These are phyloP conservation scores for Struthio camelus DNA, from an alignment of 2,113 vertebrate species.

Conservation along the genomic window DNA sequence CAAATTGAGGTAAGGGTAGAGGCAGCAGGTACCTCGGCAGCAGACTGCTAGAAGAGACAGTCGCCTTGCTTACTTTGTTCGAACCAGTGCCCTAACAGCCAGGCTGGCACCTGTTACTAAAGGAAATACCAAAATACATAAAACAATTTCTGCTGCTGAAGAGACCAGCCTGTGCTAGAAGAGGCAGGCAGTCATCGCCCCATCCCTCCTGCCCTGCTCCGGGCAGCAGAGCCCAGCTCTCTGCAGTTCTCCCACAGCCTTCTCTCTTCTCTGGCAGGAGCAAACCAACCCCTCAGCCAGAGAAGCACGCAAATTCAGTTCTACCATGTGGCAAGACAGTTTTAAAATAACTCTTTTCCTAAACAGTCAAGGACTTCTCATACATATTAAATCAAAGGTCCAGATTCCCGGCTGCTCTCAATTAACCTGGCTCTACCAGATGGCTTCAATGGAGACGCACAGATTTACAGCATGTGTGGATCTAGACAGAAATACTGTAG, in stretches of 20 bases:
- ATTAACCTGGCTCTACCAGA: neutral
- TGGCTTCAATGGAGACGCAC: neutral
- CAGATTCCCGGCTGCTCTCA: neutral
- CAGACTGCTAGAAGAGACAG: fast-evolving
- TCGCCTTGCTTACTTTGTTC: neutral
- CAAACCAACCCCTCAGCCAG: neutral
- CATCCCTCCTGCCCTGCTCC: neutral
- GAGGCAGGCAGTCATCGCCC: neutral
- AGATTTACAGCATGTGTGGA: neutral
- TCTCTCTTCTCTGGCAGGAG: neutral
- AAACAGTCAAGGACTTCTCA: neutral
- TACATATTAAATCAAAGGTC: neutral
- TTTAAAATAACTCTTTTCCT: neutral
- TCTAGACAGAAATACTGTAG: neutral
- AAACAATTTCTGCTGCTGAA: neutral
- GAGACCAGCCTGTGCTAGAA: neutral
- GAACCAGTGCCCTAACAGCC: neutral
- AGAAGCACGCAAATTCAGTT: neutral
- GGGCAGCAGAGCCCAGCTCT: neutral
- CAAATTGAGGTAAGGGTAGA: neutral
- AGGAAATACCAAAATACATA: neutral
- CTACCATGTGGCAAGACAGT: neutral
- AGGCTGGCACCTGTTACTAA: neutral
- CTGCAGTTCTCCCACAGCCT: neutral
- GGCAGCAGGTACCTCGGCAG: neutral